Evolutionary conservation across 2,888 invertebrate species (phyloP).

Genomic region (Mayetiola destructor): DNA sequence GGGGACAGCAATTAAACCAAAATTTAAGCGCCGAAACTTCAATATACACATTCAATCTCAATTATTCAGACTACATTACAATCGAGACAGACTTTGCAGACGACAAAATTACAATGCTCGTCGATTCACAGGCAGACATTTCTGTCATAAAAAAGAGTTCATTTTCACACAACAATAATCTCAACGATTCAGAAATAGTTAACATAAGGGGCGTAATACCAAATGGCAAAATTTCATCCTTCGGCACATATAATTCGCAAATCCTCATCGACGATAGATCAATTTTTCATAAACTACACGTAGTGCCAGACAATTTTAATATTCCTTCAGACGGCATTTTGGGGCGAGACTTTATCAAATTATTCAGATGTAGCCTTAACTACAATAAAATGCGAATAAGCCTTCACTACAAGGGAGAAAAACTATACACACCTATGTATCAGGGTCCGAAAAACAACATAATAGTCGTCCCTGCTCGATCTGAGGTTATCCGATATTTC

Average conservation of each 20-base stretch:
- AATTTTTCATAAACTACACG: not conserved
- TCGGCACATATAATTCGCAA: not conserved
- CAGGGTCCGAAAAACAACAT: not conserved
- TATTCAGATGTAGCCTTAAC: not conserved
- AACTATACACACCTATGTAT: not conserved
- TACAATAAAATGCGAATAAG: not conserved
- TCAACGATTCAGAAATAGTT: not conserved
- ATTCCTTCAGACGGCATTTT: not conserved
- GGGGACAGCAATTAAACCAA: not conserved
- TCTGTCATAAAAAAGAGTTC: not conserved
- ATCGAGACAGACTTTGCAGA: not conserved
- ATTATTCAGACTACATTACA: too few relatives aligned
- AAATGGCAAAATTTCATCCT: not conserved
- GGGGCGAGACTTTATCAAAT: not conserved
- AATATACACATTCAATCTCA: too few relatives aligned
- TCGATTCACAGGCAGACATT: not conserved
- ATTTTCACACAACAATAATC: not conserved
- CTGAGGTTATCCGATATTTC: not conserved
- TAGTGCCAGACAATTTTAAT: not conserved
- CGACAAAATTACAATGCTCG: not conserved
- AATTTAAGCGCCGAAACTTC: not conserved
- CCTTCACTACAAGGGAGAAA: not conserved
- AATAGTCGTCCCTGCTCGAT: not conserved
- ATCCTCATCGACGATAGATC: not conserved
- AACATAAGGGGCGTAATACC: not conserved